Evolutionary conservation across 2,797 vertebrate genomes (phyloP).

Genomic region (Margarornis squamiger): DNA sequence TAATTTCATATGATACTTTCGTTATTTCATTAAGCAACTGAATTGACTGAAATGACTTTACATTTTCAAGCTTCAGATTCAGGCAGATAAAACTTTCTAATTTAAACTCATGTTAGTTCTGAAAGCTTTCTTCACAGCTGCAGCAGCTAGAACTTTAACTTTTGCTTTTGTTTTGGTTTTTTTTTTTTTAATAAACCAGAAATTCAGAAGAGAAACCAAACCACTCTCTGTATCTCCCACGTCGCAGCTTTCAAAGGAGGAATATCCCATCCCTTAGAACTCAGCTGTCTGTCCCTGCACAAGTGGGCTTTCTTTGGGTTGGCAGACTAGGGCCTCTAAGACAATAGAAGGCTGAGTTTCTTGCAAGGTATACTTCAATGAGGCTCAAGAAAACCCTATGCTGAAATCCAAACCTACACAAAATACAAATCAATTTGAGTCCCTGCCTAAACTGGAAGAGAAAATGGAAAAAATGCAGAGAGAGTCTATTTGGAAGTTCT

Average conservation of each 20-base stretch:
- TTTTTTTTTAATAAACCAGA: background rate
- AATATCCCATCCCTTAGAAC: background rate
- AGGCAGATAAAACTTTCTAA: conserved; percentile 21
- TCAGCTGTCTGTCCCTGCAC: background rate
- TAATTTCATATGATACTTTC: conserved; percentile 33
- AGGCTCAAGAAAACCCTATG: background rate
- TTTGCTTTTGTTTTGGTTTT: background rate
- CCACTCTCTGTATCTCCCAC: background rate
- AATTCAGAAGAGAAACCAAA: background rate
- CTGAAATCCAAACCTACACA: background rate
- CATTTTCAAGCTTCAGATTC: conserved; percentile 22
- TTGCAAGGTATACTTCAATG: background rate
- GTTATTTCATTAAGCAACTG: conserved; percentile 36
- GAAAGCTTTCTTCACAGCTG: background rate
- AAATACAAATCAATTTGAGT: background rate
- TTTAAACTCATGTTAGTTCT: background rate
- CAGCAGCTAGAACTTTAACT: background rate
- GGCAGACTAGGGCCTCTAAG: too few relatives aligned
- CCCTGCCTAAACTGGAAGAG: background rate
- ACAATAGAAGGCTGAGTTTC: background rate
- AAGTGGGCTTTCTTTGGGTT: background rate
- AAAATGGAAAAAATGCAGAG: background rate
- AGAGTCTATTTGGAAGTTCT: background rate
- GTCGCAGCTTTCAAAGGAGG: background rate
- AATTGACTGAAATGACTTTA: conserved; percentile 11